Evolutionary conservation across 2,888 invertebrate genomes (phyloP).

Genomic region (Acleris sparsana): DNA sequence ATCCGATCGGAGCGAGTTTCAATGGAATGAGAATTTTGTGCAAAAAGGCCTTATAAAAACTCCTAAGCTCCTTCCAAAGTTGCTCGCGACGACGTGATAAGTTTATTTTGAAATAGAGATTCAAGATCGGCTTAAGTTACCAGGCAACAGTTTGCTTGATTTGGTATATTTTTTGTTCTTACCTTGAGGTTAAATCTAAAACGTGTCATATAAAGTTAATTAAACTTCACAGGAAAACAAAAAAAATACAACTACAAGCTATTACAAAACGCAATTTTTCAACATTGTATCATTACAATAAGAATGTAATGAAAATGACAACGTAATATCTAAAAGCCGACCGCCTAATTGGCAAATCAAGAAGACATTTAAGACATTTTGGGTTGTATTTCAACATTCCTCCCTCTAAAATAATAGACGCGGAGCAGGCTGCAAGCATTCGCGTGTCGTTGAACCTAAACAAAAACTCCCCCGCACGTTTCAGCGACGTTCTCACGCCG

Average conservation of each 20-base stretch:
- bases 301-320: neutral
- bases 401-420: conserved; percentile 9
- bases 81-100: conserved; percentile 73
- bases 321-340: neutral
- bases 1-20: conserved; percentile 61
- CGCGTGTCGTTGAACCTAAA: conserved; percentile 77
- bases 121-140: conserved; percentile 54
- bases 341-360: conserved; percentile 8
- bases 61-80: conserved; percentile 59
- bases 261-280: too few species aligned
- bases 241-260: too few species aligned
- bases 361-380: conserved; percentile 1
- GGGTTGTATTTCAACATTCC: neutral
- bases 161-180: conserved; percentile 1
- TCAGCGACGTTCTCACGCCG: conserved; percentile 76
- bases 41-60: conserved; percentile 74
- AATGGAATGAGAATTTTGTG: conserved; percentile 67
- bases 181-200: neutral
- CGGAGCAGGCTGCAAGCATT: conserved; percentile 49
- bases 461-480: conserved; percentile 78
- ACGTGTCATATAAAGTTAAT: too few species aligned
- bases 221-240: too few species aligned
- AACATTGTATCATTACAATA: too few species aligned
- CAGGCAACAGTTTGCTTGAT: conserved; percentile 8
- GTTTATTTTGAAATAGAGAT: conserved; percentile 78